Conservation (phyloP, 2,797 vertebrate genomes). For the Urophycis tenuis region DNA sequence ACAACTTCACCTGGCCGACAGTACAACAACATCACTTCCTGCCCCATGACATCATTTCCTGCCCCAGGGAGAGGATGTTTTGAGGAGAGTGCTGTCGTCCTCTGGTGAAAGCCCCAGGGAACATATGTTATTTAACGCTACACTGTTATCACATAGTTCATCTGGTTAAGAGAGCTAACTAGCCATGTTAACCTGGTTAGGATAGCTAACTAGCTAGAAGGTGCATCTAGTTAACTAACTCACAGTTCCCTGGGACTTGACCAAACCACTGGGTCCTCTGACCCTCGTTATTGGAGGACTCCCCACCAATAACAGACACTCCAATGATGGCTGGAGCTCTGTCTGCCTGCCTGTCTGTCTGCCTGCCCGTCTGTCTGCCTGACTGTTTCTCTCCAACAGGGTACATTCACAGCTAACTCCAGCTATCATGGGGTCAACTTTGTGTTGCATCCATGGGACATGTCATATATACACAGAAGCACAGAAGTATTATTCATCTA, state of each 20-base stretch:
- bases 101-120: not conserved
- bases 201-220: not conserved
- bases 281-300: not conserved
- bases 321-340: slow-evolving; percentile 48
- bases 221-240: not conserved
- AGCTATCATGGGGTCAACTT: slow-evolving; percentile 43
- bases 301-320: slow-evolving; percentile 46
- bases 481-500: not conserved
- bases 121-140: slow-evolving; percentile 3
- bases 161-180: not conserved
- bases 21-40: not conserved
- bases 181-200: not conserved
- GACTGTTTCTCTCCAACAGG: not conserved
- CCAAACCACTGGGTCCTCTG: not conserved
- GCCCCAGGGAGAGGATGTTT: not conserved
- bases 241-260: not conserved
- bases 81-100: not conserved
- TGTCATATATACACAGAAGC: not conserved
- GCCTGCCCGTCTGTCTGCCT: not conserved
- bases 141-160: not conserved
- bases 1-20: not conserved
- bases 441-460: not conserved
- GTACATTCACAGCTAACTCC: slow-evolving; percentile 40
- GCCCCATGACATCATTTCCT: not conserved
- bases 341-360: not conserved